Evolutionary conservation across 1,140 invertebrate species (phyloP), one percentile per base, ranked within the genome.

Genomic region (Caenorhabditis remanei): DNA sequence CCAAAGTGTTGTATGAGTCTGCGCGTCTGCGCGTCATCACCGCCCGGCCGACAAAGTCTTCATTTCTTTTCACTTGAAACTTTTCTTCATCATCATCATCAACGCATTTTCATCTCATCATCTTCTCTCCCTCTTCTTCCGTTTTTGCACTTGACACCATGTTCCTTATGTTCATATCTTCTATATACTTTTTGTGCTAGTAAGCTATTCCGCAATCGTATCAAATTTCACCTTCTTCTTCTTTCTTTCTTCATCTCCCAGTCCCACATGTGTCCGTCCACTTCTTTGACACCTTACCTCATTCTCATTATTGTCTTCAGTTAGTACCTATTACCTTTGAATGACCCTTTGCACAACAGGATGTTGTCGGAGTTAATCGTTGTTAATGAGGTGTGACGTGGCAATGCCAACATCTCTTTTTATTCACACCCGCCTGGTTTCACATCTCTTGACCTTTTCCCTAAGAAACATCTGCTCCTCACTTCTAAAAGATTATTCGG

Each of bases 321-420:
- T 75, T 9, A 79, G 71, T 79, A 50, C 71, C 71, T 79, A 50
- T 79, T 79, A 79, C 71, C 46, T 50, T 79, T 40, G 53, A 79
- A 79, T 79, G 71, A 79, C 71, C 71, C 71, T 79, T 50, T 79
- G n/a, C 13, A 24, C n/a, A 24, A 79, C 71, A 79, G 71, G 71
- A 79, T 79, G 71, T 50, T 24, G 40, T 79, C 16, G 46, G 5
- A 79, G 4, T 40, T 79, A 79, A 79, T 79, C 71, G 71, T 40
- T 79, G 65, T 48, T 79, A 79, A 79, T 79, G 71, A 79, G 71
- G 71, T 79, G 71, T 79, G 46, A 79, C 71, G 46, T 48, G 71
- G 71, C 71, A 79, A 32, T 24, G 46, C 71, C 65, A 71, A 71
- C 65, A 71, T 48, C 0, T 50, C n/a, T 6, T n/a, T 46, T 21